phyloP scores from a whole-genome alignment of 2,888 invertebrate species.

The Mantis religiosa region DNA sequence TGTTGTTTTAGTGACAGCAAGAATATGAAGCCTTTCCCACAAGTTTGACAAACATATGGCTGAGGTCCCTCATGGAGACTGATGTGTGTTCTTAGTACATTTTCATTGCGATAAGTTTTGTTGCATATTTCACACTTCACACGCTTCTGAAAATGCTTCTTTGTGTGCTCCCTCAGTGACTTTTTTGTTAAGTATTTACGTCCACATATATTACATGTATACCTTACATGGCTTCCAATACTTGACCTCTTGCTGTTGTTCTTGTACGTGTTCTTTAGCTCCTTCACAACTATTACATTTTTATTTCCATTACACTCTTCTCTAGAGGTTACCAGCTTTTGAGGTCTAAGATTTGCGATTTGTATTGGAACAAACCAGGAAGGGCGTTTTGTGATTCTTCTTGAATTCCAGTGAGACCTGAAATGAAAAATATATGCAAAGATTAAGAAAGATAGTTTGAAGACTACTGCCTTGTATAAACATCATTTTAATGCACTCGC shows the following conservation, averaged over 20 bases:
- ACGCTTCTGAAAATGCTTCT: conserved; percentile 17
- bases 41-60: conserved; percentile 14
- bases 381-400: neutral
- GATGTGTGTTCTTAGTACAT: conserved; percentile 18
- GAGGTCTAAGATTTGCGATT: neutral
- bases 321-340: neutral
- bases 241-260: neutral
- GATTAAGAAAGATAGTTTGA: neutral
- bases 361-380: neutral
- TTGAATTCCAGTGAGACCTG: conserved; percentile 5
- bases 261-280: conserved; percentile 10
- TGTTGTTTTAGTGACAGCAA: conserved; percentile 19
- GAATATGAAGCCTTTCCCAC: conserved; percentile 19
- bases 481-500: no score
- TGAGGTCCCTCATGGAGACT: conserved; percentile 18
- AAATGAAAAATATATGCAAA: neutral
- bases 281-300: neutral
- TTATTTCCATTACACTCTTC: neutral
- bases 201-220: conserved; percentile 10
- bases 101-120: conserved; percentile 18
- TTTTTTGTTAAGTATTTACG: conserved; percentile 13
- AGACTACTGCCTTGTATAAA: no score
- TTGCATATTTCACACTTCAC: conserved; percentile 18
- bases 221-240: neutral
- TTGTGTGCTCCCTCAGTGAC: conserved; percentile 20